Evolutionary conservation across 2,888 invertebrate species (phyloP).

Genomic region (Deilephila elpenor): DNA sequence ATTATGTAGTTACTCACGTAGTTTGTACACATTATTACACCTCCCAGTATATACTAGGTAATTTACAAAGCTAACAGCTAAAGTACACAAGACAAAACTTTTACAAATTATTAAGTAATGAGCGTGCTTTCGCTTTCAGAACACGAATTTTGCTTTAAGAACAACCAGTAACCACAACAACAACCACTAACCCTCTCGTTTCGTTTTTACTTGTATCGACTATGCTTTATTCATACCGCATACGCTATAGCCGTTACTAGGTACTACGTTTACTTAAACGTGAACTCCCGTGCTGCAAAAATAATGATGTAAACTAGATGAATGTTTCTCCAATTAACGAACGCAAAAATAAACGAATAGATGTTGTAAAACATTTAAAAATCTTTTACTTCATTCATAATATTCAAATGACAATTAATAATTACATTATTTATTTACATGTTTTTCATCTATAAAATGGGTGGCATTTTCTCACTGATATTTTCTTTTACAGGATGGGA

Average conservation of each 20-base stretch:
- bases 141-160: background rate
- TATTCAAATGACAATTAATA: background rate
- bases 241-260: too few relatives aligned
- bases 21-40: slow-evolving; percentile 27
- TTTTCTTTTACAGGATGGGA: slow-evolving; percentile 93
- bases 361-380: too few relatives aligned
- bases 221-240: too few relatives aligned
- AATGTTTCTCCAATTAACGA: too few relatives aligned
- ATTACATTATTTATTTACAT: background rate
- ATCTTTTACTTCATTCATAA: background rate
- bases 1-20: slow-evolving; percentile 36
- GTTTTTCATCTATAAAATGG: background rate
- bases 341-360: too few relatives aligned
- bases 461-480: slow-evolving; percentile 29
- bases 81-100: slow-evolving; percentile 49
- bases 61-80: slow-evolving; percentile 57
- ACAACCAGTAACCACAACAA: too few relatives aligned
- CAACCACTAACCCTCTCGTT: too few relatives aligned
- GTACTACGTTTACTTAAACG: too few relatives aligned
- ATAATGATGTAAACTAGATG: too few relatives aligned
- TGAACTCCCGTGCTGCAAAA: too few relatives aligned
- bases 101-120: slow-evolving; percentile 33
- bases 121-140: slow-evolving; percentile 22
- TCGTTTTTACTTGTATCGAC: too few relatives aligned
- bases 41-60: slow-evolving; percentile 38